phyloP scores from a whole-genome alignment of 2,888 invertebrate genomes.

The Panorpa germanica region DNA sequence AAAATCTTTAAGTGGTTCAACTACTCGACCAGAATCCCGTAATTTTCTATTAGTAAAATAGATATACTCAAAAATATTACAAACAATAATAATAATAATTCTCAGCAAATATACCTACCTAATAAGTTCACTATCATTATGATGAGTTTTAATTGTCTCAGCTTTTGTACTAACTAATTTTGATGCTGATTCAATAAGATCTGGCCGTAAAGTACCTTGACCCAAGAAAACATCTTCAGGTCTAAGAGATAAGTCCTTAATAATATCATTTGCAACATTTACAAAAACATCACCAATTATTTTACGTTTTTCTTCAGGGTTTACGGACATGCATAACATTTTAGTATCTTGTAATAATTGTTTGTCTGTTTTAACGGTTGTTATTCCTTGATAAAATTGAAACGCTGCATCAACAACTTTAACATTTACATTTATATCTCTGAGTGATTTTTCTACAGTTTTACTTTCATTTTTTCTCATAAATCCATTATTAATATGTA shows the following conservation, averaged over 20 bases:
- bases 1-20: slow-evolving; percentile 97
- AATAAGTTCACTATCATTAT: slow-evolving; percentile 95
- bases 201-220: slow-evolving; percentile 92
- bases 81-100: slow-evolving; percentile 5
- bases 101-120: slow-evolving; percentile 26
- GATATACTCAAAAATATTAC: not conserved
- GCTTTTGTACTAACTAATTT: slow-evolving; percentile 69
- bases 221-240: slow-evolving; percentile 85
- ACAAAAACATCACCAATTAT: slow-evolving; percentile 99
- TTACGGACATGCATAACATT: slow-evolving; percentile 66
- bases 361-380: slow-evolving; percentile 49
- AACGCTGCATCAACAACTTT: slow-evolving; percentile 55
- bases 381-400: slow-evolving; percentile 63
- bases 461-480: slow-evolving; percentile 93
- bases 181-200: slow-evolving; percentile 96
- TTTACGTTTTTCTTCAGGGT: slow-evolving; percentile 94
- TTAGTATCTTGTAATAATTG: slow-evolving; percentile 42
- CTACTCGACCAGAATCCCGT: slow-evolving; percentile 61
- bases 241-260: slow-evolving; percentile 70
- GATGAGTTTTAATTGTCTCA: slow-evolving; percentile 96
- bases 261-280: slow-evolving; percentile 76
- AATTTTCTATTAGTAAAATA: slow-evolving; percentile 29
- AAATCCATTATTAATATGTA: slow-evolving; percentile 96
- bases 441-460: slow-evolving; percentile 67
- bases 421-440: slow-evolving; percentile 64